phyloP scores from a whole-genome alignment of 2,888 invertebrate species.

The Eristalis arbustorum region DNA sequence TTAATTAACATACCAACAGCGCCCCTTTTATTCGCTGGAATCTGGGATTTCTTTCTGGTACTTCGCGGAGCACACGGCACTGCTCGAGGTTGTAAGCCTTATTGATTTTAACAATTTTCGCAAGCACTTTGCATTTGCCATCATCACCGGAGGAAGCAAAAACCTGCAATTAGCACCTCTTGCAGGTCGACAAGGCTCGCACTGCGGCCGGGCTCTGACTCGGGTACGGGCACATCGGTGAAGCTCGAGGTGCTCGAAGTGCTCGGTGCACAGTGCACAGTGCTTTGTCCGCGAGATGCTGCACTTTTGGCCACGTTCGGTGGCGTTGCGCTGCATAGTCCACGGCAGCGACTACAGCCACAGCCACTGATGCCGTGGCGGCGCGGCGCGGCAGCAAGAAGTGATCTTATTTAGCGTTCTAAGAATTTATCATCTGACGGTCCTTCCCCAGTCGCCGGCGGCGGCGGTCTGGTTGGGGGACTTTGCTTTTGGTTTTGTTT shows the following conservation, averaged over 20 bases:
- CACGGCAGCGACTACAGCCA: neutral
- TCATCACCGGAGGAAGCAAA: conserved; percentile 55
- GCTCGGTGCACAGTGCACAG: neutral
- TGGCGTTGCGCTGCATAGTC: conserved; percentile 50
- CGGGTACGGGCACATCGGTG: neutral
- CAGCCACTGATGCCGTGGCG: conserved; percentile 2
- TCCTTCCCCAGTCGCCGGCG: conserved; percentile 20
- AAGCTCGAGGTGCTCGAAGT: neutral
- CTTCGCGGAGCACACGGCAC: conserved; percentile 3
- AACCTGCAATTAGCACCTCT: conserved; percentile 68
- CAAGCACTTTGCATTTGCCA: conserved; percentile 66
- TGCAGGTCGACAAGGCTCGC: conserved; percentile 7
- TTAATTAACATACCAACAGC: conserved; percentile 63
- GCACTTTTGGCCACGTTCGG: conserved; percentile 63
- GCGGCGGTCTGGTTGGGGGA: conserved; percentile 12
- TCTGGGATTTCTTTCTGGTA: conserved; percentile 36
- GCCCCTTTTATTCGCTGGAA: conserved; percentile 36
- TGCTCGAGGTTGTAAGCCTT: conserved; percentile 55
- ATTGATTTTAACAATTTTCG: conserved; percentile 69
- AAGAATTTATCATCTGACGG: conserved; percentile 64
- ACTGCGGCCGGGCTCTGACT: neutral
- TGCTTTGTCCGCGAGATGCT: conserved; percentile 32
- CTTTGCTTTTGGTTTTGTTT: conserved; percentile 57
- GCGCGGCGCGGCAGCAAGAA: conserved; percentile 51
- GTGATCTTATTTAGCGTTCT: conserved; percentile 70